Base-by-base conservation (phyloP, 2,797 vertebrate genomes). In the Allobates femoralis region DNA sequence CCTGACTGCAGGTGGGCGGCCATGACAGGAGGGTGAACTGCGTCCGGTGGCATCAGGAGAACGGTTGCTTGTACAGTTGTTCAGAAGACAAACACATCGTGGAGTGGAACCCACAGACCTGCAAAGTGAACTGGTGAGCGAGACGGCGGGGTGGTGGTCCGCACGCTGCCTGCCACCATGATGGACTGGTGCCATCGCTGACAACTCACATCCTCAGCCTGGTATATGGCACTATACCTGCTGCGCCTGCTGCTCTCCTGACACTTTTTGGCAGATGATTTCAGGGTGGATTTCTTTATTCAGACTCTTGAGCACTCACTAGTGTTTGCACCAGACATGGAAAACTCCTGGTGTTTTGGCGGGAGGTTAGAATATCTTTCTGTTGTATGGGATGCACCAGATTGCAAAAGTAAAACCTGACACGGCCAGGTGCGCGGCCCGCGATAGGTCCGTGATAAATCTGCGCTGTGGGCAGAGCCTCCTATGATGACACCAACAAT, bases 21-120 rank as follows among this genome's bases (percentile, higher is more conserved):
- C 98, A 99, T 78, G 96, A 94, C 89, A 96, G 89, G 89, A 96
- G 92, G 90, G 96, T 99, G 80, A 98, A 98, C 90, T 97, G 96
- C 91, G 93, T 99, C 88, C 95, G 97, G 92, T 99, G 98, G 98
- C 97, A 99, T 88, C 96, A 96, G 60, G 94, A 96, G 67, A 96
- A 95, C 87, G 93, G 91, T 88, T 95, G 95, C 90, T 94, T 99
- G 89, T 99, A 98, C 95, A 99, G 97, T 75, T 97, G 97, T 90
- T 98, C 98, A 94, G 97, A 99, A 62, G 98, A 99, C 92, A 96
- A 97, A 73, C 92, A 98, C 91, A 98, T 99, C 16, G 93, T 96
- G 51, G 98, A 99, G 91, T 99, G 98, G 98, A 98, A 96, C 91
- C 92, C 96, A 94, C 95, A 97, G 94, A 96, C 96, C 0, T 98